Evolutionary conservation across 2,888 invertebrate genomes (phyloP).

Genomic region (Trachelus tabidus): DNA sequence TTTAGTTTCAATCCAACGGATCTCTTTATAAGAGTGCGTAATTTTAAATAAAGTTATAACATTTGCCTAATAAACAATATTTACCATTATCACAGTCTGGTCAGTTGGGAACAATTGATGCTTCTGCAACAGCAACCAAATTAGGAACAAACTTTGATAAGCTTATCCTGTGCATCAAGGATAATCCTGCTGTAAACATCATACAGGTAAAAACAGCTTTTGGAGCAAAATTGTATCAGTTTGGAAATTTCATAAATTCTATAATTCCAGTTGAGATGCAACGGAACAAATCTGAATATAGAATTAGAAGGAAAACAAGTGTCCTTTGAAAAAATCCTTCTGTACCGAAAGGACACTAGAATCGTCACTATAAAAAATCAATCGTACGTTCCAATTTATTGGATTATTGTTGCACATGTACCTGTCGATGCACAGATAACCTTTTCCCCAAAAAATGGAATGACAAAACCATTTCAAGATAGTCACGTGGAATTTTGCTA

Average conservation of each 20-base stretch:
- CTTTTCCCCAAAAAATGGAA: conserved; percentile 31
- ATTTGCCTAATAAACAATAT: background rate
- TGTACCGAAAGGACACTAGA: conserved; percentile 68
- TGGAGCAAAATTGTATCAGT: conserved; percentile 3
- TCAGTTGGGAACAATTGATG: conserved; percentile 41
- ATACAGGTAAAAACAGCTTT: conserved; percentile 53
- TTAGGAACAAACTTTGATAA: conserved; percentile 52
- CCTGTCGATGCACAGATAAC: conserved; percentile 58
- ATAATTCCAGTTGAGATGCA: conserved; percentile 64
- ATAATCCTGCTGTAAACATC: conserved; percentile 71
- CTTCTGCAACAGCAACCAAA: conserved; percentile 56
- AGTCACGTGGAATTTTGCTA: conserved; percentile 41
- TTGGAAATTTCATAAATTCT: conserved; percentile 9
- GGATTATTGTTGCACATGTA: conserved; percentile 68
- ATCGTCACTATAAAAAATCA: conserved; percentile 70
- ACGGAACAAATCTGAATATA: conserved; percentile 69
- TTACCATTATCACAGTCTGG: conserved; percentile 41
- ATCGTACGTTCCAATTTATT: conserved; percentile 70
- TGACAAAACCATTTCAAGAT: conserved; percentile 31
- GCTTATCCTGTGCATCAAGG: conserved; percentile 65
- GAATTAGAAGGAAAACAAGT: conserved; percentile 60
- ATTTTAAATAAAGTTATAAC: conserved; percentile 9
- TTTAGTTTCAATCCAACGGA: conserved; percentile 67
- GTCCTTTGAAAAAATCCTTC: conserved; percentile 70
- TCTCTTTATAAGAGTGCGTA: conserved; percentile 39